Conservation (phyloP, 2,888 invertebrate species). For the Elysia crispata region DNA sequence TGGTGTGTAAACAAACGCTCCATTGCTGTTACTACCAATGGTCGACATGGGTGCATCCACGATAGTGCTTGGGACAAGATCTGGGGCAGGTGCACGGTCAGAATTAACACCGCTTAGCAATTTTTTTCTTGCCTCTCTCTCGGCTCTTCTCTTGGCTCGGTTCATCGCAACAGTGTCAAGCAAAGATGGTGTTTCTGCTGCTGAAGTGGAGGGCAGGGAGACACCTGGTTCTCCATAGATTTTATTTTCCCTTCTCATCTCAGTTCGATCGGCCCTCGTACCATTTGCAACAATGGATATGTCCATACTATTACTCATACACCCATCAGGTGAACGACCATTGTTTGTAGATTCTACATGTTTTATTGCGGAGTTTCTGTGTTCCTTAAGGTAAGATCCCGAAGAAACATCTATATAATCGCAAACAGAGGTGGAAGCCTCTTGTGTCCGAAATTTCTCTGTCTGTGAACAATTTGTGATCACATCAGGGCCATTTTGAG, state of each 20-base stretch:
- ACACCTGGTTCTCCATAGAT: too few species aligned
- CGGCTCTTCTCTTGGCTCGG: slow-evolving; percentile 1
- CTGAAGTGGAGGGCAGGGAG: slow-evolving; percentile 25
- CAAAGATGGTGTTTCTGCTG: background rate
- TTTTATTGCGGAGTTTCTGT: slow-evolving; percentile 42
- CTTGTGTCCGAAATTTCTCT: background rate
- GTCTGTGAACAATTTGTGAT: slow-evolving; percentile 48
- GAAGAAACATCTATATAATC: slow-evolving; percentile 31
- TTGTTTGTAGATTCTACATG: too few species aligned
- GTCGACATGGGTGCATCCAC: background rate
- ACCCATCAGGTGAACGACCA: too few species aligned
- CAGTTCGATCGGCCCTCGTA: slow-evolving; percentile 53
- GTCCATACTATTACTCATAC: too few species aligned
- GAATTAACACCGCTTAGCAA: slow-evolving; percentile 41
- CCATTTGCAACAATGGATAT: slow-evolving; percentile 40
- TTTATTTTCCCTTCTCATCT: too few species aligned
- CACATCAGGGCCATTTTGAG: slow-evolving; percentile 24
- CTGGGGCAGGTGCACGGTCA: slow-evolving; percentile 49
- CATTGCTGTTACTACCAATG: background rate
- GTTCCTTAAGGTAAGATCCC: slow-evolving; percentile 47
- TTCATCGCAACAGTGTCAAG: background rate
- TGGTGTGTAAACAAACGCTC: slow-evolving; percentile 41
- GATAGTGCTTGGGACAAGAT: slow-evolving; percentile 42
- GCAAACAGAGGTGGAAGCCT: slow-evolving; percentile 20
- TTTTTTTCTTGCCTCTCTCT: slow-evolving; percentile 13